Base-by-base conservation (phyloP, 23 tunicate species). In the Clavelina lepadiformis region DNA sequence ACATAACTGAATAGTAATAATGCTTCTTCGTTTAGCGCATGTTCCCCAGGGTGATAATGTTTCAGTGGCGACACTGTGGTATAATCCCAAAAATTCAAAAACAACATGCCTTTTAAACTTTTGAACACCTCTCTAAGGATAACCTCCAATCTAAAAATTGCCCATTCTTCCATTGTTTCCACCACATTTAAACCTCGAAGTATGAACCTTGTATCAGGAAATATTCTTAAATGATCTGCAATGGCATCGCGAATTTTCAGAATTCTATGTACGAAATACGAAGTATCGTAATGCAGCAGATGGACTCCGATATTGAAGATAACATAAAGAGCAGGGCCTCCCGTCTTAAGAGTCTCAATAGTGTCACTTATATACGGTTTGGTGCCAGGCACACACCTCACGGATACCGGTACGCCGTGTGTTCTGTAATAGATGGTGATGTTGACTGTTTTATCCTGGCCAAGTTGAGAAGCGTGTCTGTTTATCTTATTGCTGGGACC, bases 301-400 rank as follows among this genome's bases (percentile, higher is more conserved):
- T 80, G 87, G 3, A 38, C 60, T 2, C 78, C 87, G 7, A 80
- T 36, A 28, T 64, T 80, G 27, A 80, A 51, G 6, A 80, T 32
- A 29, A 80, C 65, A 67, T 31, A 18, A 1, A 49, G 65, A 55
- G 54, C 69, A 19, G 36, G 22, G 21, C 77, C 69, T 3, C 72
- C 78, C 21, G 34, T 46, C 0, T 25, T 35, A 0, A 54, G 18
- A 6, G 28, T 61, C 8, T 28, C 37, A 0, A 71, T 38, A 0
- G 71, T 62, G 35, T 80, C 66, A 41, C 69, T 71, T 21, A 80
- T 80, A 33, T 80, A 61, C 24, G 78, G 87, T 23, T 73, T 38
- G 0, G 72, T 46, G 0, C 38, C 34, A 2, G 64, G 65, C 0
- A 78, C 72, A 8, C 78, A 72, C n/a, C 78, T 78, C 33, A 71